Conservation (phyloP, 1,140 invertebrate species). For the Trichonephila clavata region DNA sequence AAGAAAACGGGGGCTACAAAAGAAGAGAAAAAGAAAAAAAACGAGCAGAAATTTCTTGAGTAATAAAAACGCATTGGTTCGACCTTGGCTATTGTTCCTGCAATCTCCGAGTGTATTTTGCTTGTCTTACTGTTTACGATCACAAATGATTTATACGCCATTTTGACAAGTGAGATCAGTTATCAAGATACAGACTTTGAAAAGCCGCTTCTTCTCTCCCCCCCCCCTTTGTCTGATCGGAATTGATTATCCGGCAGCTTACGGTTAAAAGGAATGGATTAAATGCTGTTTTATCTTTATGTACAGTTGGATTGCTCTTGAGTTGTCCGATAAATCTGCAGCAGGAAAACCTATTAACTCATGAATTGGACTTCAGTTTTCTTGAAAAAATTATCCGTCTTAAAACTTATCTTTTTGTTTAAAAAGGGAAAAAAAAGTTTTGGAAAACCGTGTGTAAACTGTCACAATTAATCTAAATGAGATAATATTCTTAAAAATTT, state of each 20-base stretch:
- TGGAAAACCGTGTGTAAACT: no score
- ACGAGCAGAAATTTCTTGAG: background rate
- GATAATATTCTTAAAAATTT: no score
- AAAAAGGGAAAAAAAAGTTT: no score
- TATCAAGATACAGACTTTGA: slow-evolving; percentile 26
- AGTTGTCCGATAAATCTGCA: background rate
- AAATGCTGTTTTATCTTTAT: background rate
- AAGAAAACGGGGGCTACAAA: background rate
- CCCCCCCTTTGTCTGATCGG: background rate
- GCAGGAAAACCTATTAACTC: background rate
- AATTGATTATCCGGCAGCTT: slow-evolving; percentile 45
- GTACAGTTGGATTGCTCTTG: background rate
- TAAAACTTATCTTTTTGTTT: no score
- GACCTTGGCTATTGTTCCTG: slow-evolving; percentile 51
- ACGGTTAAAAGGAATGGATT: slow-evolving; percentile 13
- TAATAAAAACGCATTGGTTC: slow-evolving; percentile 30
- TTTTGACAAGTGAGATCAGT: slow-evolving; percentile 36
- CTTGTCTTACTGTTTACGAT: slow-evolving; percentile 51
- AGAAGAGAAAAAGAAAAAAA: slow-evolving; percentile 8
- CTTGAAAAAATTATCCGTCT: no score
- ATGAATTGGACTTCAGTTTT: no score
- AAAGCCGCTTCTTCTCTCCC: background rate
- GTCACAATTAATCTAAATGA: no score
- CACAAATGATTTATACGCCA: slow-evolving; percentile 36
- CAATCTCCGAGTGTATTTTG: background rate